phyloP scores from a whole-genome alignment of 1,140 invertebrate genomes.

The Vanessa tameamea region DNA sequence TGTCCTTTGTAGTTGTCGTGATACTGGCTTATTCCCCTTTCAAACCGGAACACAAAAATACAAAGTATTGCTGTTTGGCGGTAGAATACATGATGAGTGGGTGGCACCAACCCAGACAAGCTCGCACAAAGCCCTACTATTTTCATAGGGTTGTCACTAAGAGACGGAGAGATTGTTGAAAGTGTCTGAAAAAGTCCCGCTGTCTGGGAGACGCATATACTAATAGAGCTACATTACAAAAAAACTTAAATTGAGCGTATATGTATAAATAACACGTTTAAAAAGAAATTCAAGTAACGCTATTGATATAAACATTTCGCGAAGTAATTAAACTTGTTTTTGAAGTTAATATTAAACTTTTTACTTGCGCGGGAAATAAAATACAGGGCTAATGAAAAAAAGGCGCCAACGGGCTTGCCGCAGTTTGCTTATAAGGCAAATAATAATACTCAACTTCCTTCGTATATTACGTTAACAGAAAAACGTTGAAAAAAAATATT shows the following conservation, averaged over 20 bases:
- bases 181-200: no score
- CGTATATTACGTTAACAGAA: constrained; percentile 49
- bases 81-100: no score
- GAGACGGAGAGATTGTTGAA: no score
- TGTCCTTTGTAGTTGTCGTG: no score
- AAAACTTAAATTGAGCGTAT: not conserved
- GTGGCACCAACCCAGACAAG: no score
- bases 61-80: no score
- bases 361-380: constrained; percentile 45
- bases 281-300: constrained; percentile 15
- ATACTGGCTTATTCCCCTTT: no score
- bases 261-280: constrained; percentile 3
- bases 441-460: constrained; percentile 56
- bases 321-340: constrained; percentile 71
- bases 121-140: no score
- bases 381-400: constrained; percentile 51
- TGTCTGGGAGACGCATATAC: no score
- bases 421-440: constrained; percentile 58
- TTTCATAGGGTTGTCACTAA: no score
- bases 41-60: no score
- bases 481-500: constrained; percentile 46
- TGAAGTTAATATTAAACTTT: constrained; percentile 61
- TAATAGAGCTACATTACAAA: not conserved
- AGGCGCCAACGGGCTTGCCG: constrained; percentile 42
- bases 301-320: constrained; percentile 37